Conservation (phyloP, 2,888 invertebrate species). For the Tetragonula carbonaria region DNA sequence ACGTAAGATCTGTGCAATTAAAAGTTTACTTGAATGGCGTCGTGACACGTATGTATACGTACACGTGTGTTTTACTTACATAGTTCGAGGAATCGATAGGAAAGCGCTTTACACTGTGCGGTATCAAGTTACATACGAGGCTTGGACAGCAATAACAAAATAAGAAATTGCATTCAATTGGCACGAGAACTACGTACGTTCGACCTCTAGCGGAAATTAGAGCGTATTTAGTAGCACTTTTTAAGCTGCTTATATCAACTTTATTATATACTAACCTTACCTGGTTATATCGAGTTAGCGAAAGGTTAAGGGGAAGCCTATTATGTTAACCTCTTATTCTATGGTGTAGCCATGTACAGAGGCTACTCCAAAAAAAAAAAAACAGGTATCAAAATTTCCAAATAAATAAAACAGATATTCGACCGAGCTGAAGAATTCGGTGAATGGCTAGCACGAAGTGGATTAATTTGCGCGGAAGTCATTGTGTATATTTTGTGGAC, state of each 20-base stretch:
- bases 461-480: neutral
- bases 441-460: constrained; percentile 6
- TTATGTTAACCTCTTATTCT: constrained; percentile 6
- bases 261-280: constrained; percentile 26
- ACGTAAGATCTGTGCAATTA: constrained; percentile 37
- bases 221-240: neutral
- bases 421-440: neutral
- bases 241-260: constrained; percentile 23
- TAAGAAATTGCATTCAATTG: neutral
- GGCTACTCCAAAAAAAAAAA: neutral
- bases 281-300: constrained; percentile 6
- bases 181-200: neutral
- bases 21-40: constrained; percentile 1
- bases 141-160: neutral
- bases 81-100: neutral
- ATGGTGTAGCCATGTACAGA: neutral
- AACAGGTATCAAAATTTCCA: neutral
- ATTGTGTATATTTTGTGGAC: too few species aligned
- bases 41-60: constrained; percentile 1
- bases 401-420: constrained; percentile 6
- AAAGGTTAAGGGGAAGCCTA: constrained; percentile 23
- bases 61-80: neutral
- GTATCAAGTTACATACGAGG: neutral
- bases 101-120: neutral
- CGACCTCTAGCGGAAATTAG: constrained; percentile 1